Evolutionary conservation across 2,113 vertebrate species (phyloP).

Genomic region (Ceuthmochares aereus): DNA sequence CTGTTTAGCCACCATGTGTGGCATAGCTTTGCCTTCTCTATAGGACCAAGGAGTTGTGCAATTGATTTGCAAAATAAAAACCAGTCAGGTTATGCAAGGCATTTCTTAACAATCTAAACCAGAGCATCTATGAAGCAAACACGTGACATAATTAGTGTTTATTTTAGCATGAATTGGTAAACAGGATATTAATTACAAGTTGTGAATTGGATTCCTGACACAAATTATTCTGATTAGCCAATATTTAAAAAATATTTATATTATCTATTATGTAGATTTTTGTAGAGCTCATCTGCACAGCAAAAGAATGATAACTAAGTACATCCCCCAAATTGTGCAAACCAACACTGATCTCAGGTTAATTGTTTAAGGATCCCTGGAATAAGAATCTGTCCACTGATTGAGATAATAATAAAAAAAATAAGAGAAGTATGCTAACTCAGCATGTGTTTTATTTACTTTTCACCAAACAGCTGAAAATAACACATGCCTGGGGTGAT

Average conservation of each 20-base stretch:
- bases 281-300: slow-evolving; percentile 7
- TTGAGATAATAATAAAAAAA: neutral
- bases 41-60: slow-evolving; percentile 52
- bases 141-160: slow-evolving; percentile 60
- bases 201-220: slow-evolving; percentile 48
- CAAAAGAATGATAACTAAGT: slow-evolving; percentile 3
- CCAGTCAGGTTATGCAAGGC: slow-evolving; percentile 46
- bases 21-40: slow-evolving; percentile 65
- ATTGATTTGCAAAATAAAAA: slow-evolving; percentile 75
- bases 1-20: slow-evolving; percentile 83
- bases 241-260: slow-evolving; percentile 11
- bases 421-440: neutral
- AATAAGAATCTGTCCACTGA: neutral
- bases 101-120: slow-evolving; percentile 60
- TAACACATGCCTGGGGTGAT: neutral
- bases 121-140: slow-evolving; percentile 60
- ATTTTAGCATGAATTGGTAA: slow-evolving; percentile 65
- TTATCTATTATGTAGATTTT: neutral
- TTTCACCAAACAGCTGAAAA: neutral
- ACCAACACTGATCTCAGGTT: neutral
- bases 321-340: neutral
- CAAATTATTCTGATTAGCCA: slow-evolving; percentile 44
- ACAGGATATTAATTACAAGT: slow-evolving; percentile 59
- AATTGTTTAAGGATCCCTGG: neutral
- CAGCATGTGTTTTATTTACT: neutral